Percentiles rank a stretch among this genome's conserved stretches.
These are phyloP conservation scores for Cephus pygmeus DNA, from an alignment of 2,888 invertebrate genomes.

Conservation along the genomic window DNA sequence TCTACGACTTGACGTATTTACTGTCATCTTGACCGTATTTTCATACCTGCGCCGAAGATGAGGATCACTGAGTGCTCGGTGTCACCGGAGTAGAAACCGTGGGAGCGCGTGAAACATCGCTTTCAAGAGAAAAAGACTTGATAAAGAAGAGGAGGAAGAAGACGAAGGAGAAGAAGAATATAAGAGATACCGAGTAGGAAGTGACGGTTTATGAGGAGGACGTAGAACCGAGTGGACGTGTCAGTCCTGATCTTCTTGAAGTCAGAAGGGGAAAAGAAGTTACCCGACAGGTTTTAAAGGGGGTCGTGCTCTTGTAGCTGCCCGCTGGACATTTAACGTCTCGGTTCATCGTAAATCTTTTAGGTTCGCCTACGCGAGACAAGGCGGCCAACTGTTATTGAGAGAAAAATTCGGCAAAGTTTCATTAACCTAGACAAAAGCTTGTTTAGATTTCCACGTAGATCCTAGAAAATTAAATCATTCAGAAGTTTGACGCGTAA, in stretches of 20 bases:
- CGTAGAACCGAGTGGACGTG: constrained; percentile 18
- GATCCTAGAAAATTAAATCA: neutral
- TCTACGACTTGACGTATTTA: neutral
- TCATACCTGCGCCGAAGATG: neutral
- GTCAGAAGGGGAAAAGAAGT: constrained; percentile 36
- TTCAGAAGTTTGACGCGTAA: neutral
- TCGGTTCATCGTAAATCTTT: constrained; percentile 23
- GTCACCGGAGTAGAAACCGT: neutral
- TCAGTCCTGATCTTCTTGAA: constrained; percentile 12
- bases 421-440: neutral
- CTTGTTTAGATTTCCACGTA: neutral
- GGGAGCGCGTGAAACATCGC: neutral
- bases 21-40: neutral
- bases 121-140: neutral
- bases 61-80: neutral
- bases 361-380: constrained; percentile 1
- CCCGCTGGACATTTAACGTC: constrained; percentile 33
- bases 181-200: constrained; percentile 3
- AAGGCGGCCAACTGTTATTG: neutral
- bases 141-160: constrained; percentile 2
- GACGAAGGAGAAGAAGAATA: neutral
- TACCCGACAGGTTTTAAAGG: constrained; percentile 52
- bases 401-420: neutral
- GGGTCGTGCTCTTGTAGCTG: constrained; percentile 22
- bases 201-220: constrained; percentile 12